Evolutionary conservation across 2,888 invertebrate genomes (phyloP), one percentile per base, ranked within the genome.

Genomic region (Sminthurinus aureus): DNA sequence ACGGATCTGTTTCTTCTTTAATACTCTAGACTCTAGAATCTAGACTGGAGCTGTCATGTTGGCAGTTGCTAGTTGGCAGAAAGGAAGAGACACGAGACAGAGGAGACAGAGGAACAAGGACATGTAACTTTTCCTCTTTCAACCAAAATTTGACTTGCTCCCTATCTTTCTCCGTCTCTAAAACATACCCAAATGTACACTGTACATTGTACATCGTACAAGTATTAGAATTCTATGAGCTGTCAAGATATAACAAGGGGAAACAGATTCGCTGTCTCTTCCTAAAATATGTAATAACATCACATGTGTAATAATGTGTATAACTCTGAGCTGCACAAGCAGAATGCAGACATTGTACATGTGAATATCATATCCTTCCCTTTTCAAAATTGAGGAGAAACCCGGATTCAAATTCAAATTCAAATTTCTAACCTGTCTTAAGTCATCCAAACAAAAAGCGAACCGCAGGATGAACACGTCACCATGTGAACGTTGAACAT

Each of bases 11-110:
- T 58, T 64, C 52, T n/a, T 58, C 74, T 73, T n/a, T 81, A 81
- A 81, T 81, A 81, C n/a, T n/a, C n/a, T n/a, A n/a, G n/a, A n/a
- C n/a, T n/a, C n/a, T n/a, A n/a, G n/a, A n/a, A n/a, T n/a, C n/a
- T n/a, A n/a, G n/a, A n/a, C 74, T 81, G 81, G 74, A 74, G 58
- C 81, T 81, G 81, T 81, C 81, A 74, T 81, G 81, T 81, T 74
- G n/a, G n/a, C n/a, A n/a, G n/a, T n/a, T 20, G 69, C n/a, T 13
- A 38, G 76, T 51, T n/a, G 24, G 78, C 18, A n/a, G 26, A 51
- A 38, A 24, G 38, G 20, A 52, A 83, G 79, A 79, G 83, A 83
- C 76, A 69, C n/a, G n/a, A 83, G 82, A 78, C 78, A 84, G 76
- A 84, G 69, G 81, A 64, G 69, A 77, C 58, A 64, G 38, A 74